Percentiles rank a stretch among this genome's conserved stretches.
Evolutionary conservation across 1,140 invertebrate genomes (phyloP).

Genomic region (Pissodes strobi): DNA sequence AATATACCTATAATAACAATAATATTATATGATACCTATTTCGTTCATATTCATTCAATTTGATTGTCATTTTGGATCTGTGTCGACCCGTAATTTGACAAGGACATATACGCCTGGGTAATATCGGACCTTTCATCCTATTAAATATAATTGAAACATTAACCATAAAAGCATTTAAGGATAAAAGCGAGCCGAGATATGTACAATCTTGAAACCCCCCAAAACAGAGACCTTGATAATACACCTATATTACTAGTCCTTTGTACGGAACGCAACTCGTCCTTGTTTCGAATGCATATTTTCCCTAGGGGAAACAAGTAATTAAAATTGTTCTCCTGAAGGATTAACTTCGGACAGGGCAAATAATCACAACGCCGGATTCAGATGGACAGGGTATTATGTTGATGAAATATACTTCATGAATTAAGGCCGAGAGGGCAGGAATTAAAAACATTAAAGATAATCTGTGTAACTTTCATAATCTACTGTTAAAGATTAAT

Average conservation of each 20-base stretch:
- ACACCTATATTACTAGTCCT: slow-evolving; percentile 33
- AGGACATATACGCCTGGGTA: slow-evolving; percentile 26
- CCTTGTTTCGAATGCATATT: slow-evolving; percentile 40
- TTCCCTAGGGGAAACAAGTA: slow-evolving; percentile 47
- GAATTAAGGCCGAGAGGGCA: no score
- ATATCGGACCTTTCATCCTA: slow-evolving; percentile 12
- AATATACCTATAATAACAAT: no score
- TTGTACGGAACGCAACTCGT: slow-evolving; percentile 22
- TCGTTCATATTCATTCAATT: slow-evolving; percentile 8
- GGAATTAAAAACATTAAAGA: no score
- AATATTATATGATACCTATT: slow-evolving; percentile 20
- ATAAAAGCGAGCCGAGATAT: slow-evolving; percentile 25
- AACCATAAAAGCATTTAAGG: slow-evolving; percentile 34
- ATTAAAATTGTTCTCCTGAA: slow-evolving; percentile 52
- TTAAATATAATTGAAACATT: slow-evolving; percentile 40
- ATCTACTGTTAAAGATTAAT: no score
- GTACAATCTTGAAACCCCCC: slow-evolving; percentile 30
- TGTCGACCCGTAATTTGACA: slow-evolving; percentile 34
- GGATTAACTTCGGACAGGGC: slow-evolving; percentile 50
- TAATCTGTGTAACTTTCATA: no score
- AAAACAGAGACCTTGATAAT: slow-evolving; percentile 32
- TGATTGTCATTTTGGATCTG: slow-evolving; percentile 29
- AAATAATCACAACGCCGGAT: slow-evolving; percentile 49
- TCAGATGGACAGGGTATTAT: slow-evolving; percentile 45
- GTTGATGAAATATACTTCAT: slow-evolving; percentile 15